Base-by-base conservation (phyloP, 2,888 invertebrate species). In the Epirrhoe alternata region DNA sequence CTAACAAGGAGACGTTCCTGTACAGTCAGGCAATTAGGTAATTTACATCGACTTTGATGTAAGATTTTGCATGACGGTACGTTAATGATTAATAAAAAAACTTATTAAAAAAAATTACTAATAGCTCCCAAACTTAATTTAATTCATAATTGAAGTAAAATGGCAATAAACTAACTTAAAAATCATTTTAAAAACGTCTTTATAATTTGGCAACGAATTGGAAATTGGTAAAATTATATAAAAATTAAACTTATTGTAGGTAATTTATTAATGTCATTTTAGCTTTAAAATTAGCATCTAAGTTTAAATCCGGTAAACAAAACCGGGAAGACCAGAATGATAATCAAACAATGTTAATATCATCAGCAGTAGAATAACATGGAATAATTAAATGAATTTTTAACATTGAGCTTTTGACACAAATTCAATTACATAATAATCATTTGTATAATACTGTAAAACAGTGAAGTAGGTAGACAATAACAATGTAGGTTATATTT, bases 381-480 rank as follows among this genome's bases (percentile, higher is more conserved):
- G 54, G 54, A 63, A 38, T 59, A 55, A 24, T 53, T 12, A 58
- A 51, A 45, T 57, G 54, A 64, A 79, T 75, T 77, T 82, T 47
- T 82, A 79, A 83, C 79, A 86, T 91, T 90, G 91, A 90, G 90
- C 90, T 86, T 88, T 87, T 85, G 89, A 91, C 90, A 88, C 86
- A 82, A 77, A 83, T 82, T 82, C 75, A 81, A 86, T 83, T 78
- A 77, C 59, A 66, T 70, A 68, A 75, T 73, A 81, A 78, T 78
- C 75, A 73, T 85, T 82, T 87, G 86, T 79, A 74, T 89, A 89
- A 89, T 89, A 90, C 88, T 89, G 89, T 74, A 67, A 69, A 63
- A 68, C 69, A 68, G 75, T 78, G 79, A 78, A 81, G 74, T 78
- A 76, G 76, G 74, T 78, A 76, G 76, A 80, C 71, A 77, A 78